Percentiles rank a stretch among this genome's conserved stretches.
phyloP scores from a whole-genome alignment of 2,113 vertebrate genomes.

The Grammomys surdaster region DNA sequence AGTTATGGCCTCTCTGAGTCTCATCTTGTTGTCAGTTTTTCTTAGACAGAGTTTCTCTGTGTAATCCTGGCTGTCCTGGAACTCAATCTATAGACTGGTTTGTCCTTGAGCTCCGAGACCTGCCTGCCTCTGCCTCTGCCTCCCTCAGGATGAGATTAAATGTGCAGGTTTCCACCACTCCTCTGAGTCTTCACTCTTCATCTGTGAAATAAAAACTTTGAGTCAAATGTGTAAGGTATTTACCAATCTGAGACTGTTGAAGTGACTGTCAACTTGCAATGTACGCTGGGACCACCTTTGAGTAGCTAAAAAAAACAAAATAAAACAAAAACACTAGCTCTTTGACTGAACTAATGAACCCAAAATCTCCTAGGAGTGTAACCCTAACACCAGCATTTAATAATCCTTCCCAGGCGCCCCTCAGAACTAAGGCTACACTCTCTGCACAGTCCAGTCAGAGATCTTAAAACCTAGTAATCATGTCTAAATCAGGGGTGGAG shows the following conservation, averaged over 20 bases:
- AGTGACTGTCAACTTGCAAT: conserved; percentile 31
- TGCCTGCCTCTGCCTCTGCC: neutral
- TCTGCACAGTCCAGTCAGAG: neutral
- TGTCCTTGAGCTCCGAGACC: neutral
- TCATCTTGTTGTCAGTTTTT: neutral
- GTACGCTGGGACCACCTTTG: neutral
- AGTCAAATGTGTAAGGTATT: neutral
- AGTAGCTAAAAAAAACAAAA: neutral
- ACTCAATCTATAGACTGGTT: neutral
- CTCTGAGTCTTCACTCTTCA: neutral
- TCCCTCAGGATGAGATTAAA: neutral
- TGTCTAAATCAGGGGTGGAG: neutral
- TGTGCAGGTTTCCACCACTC: rapidly evolving
- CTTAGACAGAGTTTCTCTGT: neutral
- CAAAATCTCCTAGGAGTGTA: conserved; percentile 12
- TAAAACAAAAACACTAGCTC: neutral
- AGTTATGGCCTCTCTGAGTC: neutral
- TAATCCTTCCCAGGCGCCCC: neutral
- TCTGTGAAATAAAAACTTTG: conserved; percentile 19
- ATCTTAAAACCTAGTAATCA: neutral
- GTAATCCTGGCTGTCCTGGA: neutral
- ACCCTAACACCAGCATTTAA: neutral
- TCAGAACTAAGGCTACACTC: neutral
- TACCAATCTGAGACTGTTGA: neutral
- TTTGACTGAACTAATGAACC: neutral